Conservation (phyloP, 2,888 invertebrate genomes). For the Spisula subtruncata region DNA sequence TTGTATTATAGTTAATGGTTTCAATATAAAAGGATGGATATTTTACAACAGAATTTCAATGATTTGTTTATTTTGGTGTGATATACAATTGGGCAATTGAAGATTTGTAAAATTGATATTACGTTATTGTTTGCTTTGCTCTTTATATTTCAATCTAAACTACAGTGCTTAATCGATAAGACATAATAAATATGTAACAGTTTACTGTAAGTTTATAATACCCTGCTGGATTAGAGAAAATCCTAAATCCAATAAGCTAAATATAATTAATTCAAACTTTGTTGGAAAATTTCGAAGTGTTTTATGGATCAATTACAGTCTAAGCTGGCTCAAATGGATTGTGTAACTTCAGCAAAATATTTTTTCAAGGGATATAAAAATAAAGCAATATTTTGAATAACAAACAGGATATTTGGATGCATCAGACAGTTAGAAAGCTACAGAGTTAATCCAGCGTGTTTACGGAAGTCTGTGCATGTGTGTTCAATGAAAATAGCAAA, state of each 20-base stretch:
- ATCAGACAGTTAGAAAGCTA: background rate
- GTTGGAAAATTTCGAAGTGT: background rate
- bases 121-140: slow-evolving; percentile 11
- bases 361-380: slow-evolving; percentile 1
- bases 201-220: slow-evolving; percentile 35
- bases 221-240: slow-evolving; percentile 30
- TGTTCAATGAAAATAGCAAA: background rate
- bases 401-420: background rate
- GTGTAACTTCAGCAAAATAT: background rate
- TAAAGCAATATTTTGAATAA: background rate
- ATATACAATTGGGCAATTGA: background rate
- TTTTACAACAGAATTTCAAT: background rate
- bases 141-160: background rate
- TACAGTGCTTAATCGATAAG: slow-evolving; percentile 19
- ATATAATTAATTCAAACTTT: slow-evolving; percentile 12
- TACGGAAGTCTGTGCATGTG: background rate
- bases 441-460: background rate
- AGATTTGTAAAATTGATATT: background rate
- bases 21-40: background rate
- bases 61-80: background rate
- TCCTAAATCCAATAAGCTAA: slow-evolving; percentile 38
- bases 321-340: background rate
- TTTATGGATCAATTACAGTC: background rate
- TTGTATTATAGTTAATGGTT: background rate
- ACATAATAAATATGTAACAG: slow-evolving; percentile 37